phyloP scores from a whole-genome alignment of 1,140 invertebrate species.

The Proctacanthus coquilletti region DNA sequence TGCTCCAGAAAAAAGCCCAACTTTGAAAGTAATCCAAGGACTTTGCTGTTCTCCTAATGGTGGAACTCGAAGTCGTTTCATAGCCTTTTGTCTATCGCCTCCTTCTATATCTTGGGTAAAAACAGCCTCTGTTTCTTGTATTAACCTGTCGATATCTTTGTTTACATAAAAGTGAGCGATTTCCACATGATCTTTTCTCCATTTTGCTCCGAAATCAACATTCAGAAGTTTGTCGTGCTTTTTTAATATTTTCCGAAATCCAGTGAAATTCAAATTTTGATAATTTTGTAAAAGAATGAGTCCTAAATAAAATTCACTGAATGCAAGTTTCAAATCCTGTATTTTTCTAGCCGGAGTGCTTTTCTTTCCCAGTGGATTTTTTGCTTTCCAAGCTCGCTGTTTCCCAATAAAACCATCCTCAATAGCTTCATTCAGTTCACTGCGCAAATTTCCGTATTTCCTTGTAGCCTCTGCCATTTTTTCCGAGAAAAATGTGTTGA shows the following conservation, averaged over 20 bases:
- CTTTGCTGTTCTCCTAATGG: conserved; percentile 69
- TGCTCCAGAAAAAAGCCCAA: conserved; percentile 66
- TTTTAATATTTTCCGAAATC: conserved; percentile 85
- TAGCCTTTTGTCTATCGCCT: conserved; percentile 68
- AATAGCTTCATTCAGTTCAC: conserved; percentile 45
- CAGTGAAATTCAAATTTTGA: conserved; percentile 76
- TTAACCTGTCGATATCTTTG: conserved; percentile 75
- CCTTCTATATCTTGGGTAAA: conserved; percentile 73
- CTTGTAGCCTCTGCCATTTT: conserved; percentile 75
- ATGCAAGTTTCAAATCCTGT: conserved; percentile 78
- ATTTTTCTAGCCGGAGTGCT: conserved; percentile 46
- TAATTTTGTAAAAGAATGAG: conserved; percentile 62
- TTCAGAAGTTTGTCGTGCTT: conserved; percentile 75
- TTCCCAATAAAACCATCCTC: conserved; percentile 29
- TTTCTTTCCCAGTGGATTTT: conserved; percentile 37
- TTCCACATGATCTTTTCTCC: conserved; percentile 68
- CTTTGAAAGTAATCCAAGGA: conserved; percentile 72
- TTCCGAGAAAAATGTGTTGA: conserved; percentile 79
- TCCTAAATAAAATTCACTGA: conserved; percentile 82
- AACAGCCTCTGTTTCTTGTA: conserved; percentile 63
- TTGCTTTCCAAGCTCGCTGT: conserved; percentile 31
- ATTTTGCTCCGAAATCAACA: conserved; percentile 45
- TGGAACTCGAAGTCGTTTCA: conserved; percentile 76
- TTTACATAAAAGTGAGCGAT: conserved; percentile 69
- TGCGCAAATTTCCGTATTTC: conserved; percentile 59